phyloP scores from a whole-genome alignment of 2,113 vertebrate genomes.

The Paramisgurnus dabryanus region DNA sequence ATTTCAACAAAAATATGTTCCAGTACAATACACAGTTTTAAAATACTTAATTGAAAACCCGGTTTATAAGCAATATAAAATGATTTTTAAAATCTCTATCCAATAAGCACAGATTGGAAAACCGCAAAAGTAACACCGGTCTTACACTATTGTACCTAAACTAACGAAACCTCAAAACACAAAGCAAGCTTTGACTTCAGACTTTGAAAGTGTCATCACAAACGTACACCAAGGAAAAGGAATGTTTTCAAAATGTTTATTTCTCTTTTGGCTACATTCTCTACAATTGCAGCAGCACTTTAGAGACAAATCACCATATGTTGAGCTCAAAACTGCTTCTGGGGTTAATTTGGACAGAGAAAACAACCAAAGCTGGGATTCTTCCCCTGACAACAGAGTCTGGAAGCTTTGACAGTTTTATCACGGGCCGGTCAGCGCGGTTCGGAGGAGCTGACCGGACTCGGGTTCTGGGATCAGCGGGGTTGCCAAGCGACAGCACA shows the following conservation, averaged over 20 bases:
- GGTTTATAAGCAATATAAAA: no score
- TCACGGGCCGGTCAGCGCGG: neutral
- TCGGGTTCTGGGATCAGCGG: slow-evolving; percentile 10
- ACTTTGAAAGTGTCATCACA: neutral
- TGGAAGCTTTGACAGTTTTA: slow-evolving; percentile 3
- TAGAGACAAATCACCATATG: slow-evolving; percentile 49
- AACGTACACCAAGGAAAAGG: neutral
- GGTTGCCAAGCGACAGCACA: slow-evolving; percentile 46
- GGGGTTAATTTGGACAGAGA: slow-evolving; percentile 4
- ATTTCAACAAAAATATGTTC: neutral
- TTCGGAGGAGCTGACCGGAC: slow-evolving; percentile 16
- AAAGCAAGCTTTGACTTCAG: no score
- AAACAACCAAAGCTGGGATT: slow-evolving; percentile 6
- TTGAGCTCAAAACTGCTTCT: slow-evolving; percentile 21
- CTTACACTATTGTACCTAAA: no score
- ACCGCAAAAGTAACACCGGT: no score
- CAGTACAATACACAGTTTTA: neutral
- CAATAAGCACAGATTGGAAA: no score
- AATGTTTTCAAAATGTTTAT: slow-evolving; percentile 53
- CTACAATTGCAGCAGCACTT: slow-evolving; percentile 60
- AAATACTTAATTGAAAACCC: no score
- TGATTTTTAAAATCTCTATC: no score
- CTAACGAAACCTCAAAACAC: no score
- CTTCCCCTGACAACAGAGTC: slow-evolving; percentile 15
- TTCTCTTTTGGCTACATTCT: slow-evolving; percentile 61